Evolutionary conservation across 2,888 invertebrate species (phyloP).

Genomic region (Schrankia costaestrigalis): DNA sequence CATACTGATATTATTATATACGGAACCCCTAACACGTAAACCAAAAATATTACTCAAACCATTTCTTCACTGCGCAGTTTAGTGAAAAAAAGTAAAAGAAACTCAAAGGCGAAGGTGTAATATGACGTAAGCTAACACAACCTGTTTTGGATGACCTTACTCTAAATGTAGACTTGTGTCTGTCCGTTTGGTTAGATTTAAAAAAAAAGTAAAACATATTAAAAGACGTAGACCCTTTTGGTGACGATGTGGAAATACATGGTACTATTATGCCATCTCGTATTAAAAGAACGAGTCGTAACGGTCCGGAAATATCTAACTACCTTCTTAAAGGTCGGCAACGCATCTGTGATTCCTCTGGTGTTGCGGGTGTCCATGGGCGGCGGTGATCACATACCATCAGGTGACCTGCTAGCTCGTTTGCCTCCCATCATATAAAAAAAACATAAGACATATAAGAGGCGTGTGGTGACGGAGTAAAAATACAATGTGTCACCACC

Average conservation of each 20-base stretch:
- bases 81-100: constrained; percentile 34
- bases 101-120: constrained; percentile 29
- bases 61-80: constrained; percentile 47
- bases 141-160: constrained; percentile 28
- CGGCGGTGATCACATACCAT: no score
- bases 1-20: constrained; percentile 3
- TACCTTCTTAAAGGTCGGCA: no score
- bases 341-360: no score
- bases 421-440: no score
- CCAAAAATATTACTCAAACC: constrained; percentile 25
- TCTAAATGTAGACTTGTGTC: constrained; percentile 3
- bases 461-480: no score
- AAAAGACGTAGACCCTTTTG: not conserved
- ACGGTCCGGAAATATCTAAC: no score
- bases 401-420: no score
- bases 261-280: no score
- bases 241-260: not conserved
- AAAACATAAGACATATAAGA: no score
- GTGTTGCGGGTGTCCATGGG: no score
- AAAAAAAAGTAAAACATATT: not conserved
- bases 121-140: constrained; percentile 51
- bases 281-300: no score
- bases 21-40: constrained; percentile 15
- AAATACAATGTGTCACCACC: no score
- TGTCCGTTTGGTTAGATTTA: constrained; percentile 15